Base-by-base conservation (phyloP, 2,113 vertebrate genomes). In the Corynorhinus townsendii region DNA sequence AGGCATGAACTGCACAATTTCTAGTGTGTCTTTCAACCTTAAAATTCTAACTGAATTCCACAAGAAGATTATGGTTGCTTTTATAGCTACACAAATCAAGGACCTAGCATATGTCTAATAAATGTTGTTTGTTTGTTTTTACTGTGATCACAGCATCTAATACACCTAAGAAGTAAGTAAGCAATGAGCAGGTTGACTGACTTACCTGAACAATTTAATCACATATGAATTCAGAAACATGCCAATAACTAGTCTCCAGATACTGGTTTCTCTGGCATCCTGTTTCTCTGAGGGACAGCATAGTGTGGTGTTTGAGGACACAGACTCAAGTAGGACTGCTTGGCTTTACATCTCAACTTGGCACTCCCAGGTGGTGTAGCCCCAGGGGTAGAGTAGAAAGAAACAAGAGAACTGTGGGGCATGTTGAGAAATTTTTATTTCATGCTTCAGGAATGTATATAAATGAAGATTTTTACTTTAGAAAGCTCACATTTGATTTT, bases 41-140 rank as follows among this genome's bases (percentile, higher is more conserved):
- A 40, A 85, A 62, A 59, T 93, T 69, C 66, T 15, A 92, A 59
- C 16, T 47, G 43, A 28, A 82, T 86, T 88, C 30, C 30, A 79
- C 79, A 89, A 66, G 3, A 24, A 26, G 11, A 82, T 10, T 45
- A 3, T 14, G 22, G 35, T 75, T 68, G 75, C 43, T 84, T 47
- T 76, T 38, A 43, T 16, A 56, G 35, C 24, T 83, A 9, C 33
- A 35, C 30, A 64, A 20, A 71, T 1, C 20, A 86, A 91, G 24
- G 5, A 68, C 38, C 43, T 1, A n/a, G 4, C 45, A 9, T 69
- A n/a, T 56, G 20, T 75, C 12, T 47, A 33, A 26, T 22, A 38
- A 72, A 28, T 47, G 11, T 52, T 52, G 16, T 52, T 52, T 52
- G 49, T 73, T 90, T 84, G 85, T 83, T 24, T 33, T 92, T 47